These are phyloP conservation scores for Tylochromis polylepis DNA, from an alignment of 2,113 vertebrate genomes.

Conservation along the genomic window DNA sequence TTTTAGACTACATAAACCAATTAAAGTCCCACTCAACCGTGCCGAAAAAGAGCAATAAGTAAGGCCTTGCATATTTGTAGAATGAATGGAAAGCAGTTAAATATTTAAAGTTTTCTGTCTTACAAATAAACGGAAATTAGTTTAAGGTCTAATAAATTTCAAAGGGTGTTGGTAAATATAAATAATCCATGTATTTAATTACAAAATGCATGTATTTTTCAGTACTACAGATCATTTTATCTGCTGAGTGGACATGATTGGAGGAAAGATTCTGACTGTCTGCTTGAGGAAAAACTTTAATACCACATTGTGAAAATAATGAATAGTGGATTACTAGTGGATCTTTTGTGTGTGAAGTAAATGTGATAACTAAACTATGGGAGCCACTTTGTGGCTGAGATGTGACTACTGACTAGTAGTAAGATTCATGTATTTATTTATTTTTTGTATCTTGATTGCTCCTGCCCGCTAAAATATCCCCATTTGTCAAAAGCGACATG, in stretches of 20 bases:
- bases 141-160: not conserved
- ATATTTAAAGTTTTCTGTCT: not conserved
- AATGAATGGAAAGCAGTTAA: not conserved
- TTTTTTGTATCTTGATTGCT: not conserved
- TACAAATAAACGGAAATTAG: not conserved
- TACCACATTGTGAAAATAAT: not conserved
- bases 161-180: not conserved
- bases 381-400: not conserved
- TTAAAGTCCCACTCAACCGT: not conserved
- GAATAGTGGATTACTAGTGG: not conserved
- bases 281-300: not conserved
- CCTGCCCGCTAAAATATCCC: not conserved
- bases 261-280: not conserved
- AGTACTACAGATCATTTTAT: not conserved
- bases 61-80: fast-evolving
- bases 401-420: fast-evolving
- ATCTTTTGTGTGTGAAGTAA: not conserved
- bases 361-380: not conserved
- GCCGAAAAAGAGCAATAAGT: fast-evolving
- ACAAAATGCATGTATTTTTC: not conserved
- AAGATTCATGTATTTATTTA: not conserved
- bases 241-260: not conserved
- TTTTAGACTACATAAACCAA: no score
- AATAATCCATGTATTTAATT: not conserved
- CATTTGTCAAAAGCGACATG: not conserved